A percentile compares a stretch with the other conserved stretches of the same genome.
These are phyloP conservation scores for Chelmon rostratus DNA, from an alignment of 2,797 vertebrate genomes.

Conservation along the genomic window DNA sequence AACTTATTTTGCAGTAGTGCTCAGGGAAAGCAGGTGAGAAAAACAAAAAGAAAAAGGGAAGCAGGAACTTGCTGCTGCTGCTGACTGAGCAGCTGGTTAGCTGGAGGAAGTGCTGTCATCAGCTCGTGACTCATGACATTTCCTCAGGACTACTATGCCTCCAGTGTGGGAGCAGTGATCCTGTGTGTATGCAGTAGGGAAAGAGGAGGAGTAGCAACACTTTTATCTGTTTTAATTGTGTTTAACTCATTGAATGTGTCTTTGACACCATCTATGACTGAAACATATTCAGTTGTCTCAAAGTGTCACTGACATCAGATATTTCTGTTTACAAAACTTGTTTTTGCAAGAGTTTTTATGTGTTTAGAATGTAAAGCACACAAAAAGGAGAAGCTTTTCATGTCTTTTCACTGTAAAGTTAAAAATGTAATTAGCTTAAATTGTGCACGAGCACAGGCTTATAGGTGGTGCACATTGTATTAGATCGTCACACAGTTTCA, in stretches of 20 bases:
- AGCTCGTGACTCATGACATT: constrained; percentile 66
- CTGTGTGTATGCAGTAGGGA: neutral
- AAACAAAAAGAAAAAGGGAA: constrained; percentile 34
- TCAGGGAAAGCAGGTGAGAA: neutral
- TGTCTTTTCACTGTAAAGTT: neutral
- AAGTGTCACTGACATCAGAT: neutral
- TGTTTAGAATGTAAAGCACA: neutral
- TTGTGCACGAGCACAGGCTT: neutral
- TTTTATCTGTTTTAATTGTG: neutral
- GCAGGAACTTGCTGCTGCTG: constrained; percentile 62
- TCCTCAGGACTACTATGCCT: constrained; percentile 41
- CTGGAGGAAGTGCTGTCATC: constrained; percentile 69
- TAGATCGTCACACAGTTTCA: neutral
- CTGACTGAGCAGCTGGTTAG: constrained; percentile 62
- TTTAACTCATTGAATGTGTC: neutral
- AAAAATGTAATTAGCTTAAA: neutral
- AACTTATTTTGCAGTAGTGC: neutral
- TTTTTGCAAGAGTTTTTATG: neutral
- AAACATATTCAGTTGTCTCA: neutral
- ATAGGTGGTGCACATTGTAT: too few species aligned
- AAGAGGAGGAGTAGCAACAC: neutral
- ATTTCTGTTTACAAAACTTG: neutral
- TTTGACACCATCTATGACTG: neutral
- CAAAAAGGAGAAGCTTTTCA: too few species aligned
- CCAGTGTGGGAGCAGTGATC: constrained; percentile 7